phyloP scores from a whole-genome alignment of 2,797 vertebrate species.

The Thamnophis elegans region DNA sequence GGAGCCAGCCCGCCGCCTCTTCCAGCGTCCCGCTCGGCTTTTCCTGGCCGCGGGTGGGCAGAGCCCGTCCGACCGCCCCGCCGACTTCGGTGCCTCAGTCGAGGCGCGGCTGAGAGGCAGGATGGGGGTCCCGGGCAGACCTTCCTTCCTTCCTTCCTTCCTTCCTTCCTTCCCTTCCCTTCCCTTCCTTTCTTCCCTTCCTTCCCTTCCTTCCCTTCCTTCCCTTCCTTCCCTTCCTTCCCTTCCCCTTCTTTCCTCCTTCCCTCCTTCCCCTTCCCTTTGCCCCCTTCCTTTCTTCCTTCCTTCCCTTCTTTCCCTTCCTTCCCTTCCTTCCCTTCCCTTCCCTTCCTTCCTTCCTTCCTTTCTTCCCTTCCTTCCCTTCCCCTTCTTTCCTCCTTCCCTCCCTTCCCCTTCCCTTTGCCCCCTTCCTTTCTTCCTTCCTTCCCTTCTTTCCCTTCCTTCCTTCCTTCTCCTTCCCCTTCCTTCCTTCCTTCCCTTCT shows the following conservation, averaged over 20 bases:
- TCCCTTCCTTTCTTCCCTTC: too few relatives aligned
- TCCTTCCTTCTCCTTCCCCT: not conserved
- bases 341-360: too few relatives aligned
- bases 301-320: too few relatives aligned
- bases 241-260: too few relatives aligned
- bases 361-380: not conserved
- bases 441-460: too few relatives aligned
- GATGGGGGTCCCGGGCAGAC: constrained; percentile 40
- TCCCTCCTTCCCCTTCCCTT: too few relatives aligned
- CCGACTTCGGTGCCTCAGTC: not conserved
- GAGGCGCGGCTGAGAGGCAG: not conserved
- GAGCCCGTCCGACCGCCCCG: not conserved
- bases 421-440: not conserved
- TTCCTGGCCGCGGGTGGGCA: not conserved
- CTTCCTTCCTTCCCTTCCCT: not conserved
- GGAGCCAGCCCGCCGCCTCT: not conserved
- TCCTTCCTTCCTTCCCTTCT: too few relatives aligned
- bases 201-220: too few relatives aligned
- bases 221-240: too few relatives aligned
- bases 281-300: too few relatives aligned
- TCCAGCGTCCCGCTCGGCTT: not conserved
- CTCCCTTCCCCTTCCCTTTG: not conserved
- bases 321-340: too few relatives aligned
- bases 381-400: not conserved
- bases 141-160: constrained; percentile 48